phyloP scores from a whole-genome alignment of 2,888 invertebrate species.

The Polyommatus iphigenia region DNA sequence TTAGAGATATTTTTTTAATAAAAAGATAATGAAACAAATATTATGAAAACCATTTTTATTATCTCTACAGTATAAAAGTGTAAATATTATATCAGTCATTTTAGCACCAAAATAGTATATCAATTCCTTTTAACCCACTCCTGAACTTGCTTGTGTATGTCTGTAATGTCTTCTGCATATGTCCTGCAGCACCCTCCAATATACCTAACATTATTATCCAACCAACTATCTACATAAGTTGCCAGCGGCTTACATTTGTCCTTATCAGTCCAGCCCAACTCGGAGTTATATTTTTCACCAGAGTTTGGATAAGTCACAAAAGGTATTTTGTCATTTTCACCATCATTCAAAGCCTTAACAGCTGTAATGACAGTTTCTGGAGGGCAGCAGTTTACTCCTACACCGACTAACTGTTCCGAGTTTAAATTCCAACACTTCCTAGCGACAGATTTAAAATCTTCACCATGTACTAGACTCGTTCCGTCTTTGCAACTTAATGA shows the following conservation, averaged over 20 bases:
- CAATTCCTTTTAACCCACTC: constrained; percentile 18
- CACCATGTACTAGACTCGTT: constrained; percentile 86
- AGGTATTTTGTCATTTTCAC: constrained; percentile 73
- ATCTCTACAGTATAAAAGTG: background rate
- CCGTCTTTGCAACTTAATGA: constrained; percentile 88
- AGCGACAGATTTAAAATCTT: constrained; percentile 84
- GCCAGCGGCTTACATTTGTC: constrained; percentile 83
- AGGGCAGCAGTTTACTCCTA: constrained; percentile 92
- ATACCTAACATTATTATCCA: constrained; percentile 87
- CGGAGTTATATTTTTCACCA: constrained; percentile 86
- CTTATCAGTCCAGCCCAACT: constrained; percentile 83
- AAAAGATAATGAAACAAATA: background rate
- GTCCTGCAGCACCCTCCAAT: constrained; percentile 95
- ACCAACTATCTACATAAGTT: constrained; percentile 87
- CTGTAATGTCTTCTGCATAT: constrained; percentile 86
- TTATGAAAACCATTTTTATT: background rate
- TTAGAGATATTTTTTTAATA: background rate
- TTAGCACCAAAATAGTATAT: background rate
- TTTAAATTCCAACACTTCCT: constrained; percentile 84
- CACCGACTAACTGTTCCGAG: constrained; percentile 83
- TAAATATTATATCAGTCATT: background rate
- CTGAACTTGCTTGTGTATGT: constrained; percentile 64
- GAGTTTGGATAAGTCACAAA: constrained; percentile 95
- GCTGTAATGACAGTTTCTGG: constrained; percentile 60
- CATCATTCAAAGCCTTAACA: constrained; percentile 55